phyloP scores from a whole-genome alignment of 1,140 invertebrate species.

The Drosophila leontia region DNA sequence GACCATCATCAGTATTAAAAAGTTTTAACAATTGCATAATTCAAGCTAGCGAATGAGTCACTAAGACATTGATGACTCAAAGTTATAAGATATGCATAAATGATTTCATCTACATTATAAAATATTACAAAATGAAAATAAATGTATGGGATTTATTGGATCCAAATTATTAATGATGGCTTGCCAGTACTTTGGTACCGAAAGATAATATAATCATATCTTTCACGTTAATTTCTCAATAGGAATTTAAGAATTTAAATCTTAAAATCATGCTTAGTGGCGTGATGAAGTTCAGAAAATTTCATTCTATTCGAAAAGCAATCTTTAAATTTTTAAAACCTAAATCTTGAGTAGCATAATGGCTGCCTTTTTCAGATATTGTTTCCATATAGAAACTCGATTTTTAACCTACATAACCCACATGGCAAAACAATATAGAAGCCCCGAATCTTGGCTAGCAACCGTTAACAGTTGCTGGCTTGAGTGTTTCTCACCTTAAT shows the following conservation, averaged over 20 bases:
- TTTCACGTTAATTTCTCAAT: background rate
- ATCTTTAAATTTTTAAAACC: background rate
- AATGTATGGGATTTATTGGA: background rate
- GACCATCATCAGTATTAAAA: too few species aligned
- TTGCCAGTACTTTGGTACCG: background rate
- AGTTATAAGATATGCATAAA: background rate
- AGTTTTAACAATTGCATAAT: background rate
- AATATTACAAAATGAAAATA: background rate
- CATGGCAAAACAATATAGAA: constrained; percentile 15
- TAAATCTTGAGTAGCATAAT: too few species aligned
- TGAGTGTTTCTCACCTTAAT: constrained; percentile 32
- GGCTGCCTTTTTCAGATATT: too few species aligned
- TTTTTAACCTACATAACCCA: constrained; percentile 8
- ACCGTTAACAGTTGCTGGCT: constrained; percentile 5
- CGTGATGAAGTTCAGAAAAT: too few species aligned
- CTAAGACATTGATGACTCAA: background rate
- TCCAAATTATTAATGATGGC: background rate
- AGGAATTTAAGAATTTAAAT: background rate
- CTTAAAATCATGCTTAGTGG: too few species aligned
- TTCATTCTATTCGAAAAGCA: too few species aligned
- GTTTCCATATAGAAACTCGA: background rate
- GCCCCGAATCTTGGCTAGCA: background rate
- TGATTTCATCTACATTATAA: background rate
- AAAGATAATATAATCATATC: background rate
- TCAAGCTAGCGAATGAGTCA: background rate